Evolutionary conservation across 2,797 vertebrate genomes (phyloP), one percentile per base, ranked within the genome.

Genomic region (Rhinatrema bivittatum): DNA sequence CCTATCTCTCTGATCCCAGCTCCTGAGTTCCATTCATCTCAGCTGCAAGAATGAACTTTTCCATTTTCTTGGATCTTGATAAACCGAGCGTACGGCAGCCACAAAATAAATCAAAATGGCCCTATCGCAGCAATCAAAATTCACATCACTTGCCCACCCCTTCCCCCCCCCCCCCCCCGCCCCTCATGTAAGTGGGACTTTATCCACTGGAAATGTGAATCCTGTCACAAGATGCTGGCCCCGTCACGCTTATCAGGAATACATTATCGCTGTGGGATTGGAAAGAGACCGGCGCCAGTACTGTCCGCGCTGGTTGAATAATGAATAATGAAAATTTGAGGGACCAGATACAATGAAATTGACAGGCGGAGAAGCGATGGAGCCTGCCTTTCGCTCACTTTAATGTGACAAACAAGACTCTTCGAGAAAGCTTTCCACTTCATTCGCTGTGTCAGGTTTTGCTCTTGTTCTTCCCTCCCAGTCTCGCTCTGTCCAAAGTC

Each of bases 301-400:
- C 60, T 56, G 46, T 60, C 68, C 59, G 27, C 6, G 37, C 57
- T 34, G 1, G 15, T 35, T 1, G 1, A 61, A 38, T 72, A 62
- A 76, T 79, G 72, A 81, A 76, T 78, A 74, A 76, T 72, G 69
- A 72, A 74, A 74, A 70, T 72, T 63, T 72, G 56, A 29, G 6
- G 51, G 50, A 28, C 70, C 18, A 3, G 60, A 76, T 71, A 67
- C 63, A 67, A 62, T 34, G 50, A 63, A 44, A 56, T 69, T 63
- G 72, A 71, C 68, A 70, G 69, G 51, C 65, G 40, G 44, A 42
- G 53, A 54, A 41, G 29, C 9, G 15, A 42, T 11, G 2, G 30
- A 7, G 22, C 36, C 47, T 52, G 65, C 58, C 64, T 65, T 58
- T 66, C 58, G 48, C 50, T 74, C 56, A 29, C 38, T 51, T 56